Evolutionary conservation across 2,797 vertebrate species (phyloP).

Genomic region (Chromobotia macracanthus): DNA sequence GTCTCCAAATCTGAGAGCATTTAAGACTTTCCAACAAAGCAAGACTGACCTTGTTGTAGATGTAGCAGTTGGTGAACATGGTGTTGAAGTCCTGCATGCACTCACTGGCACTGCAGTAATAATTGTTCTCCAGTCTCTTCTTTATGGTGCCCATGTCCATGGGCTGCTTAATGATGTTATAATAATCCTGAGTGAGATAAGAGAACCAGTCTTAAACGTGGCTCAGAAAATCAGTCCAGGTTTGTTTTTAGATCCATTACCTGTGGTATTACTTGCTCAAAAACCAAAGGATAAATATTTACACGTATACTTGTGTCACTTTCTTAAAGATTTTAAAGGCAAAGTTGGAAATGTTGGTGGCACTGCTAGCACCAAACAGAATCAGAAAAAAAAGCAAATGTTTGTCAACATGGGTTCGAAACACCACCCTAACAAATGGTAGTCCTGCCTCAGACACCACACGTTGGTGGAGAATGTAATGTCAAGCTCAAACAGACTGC

Average conservation of each 20-base stretch:
- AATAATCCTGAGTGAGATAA: conserved; percentile 82
- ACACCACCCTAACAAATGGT: too few species aligned
- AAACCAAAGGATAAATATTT: too few species aligned
- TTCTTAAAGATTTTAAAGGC: too few species aligned
- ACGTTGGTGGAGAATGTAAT: too few species aligned
- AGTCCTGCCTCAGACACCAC: too few species aligned
- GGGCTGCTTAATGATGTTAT: conserved; percentile 94
- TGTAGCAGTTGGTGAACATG: conserved; percentile 98
- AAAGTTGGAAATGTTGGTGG: too few species aligned
- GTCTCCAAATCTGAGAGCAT: too few species aligned
- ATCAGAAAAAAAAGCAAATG: too few species aligned
- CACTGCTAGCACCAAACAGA: too few species aligned
- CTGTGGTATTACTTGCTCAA: neutral
- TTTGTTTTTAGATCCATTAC: neutral
- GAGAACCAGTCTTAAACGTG: neutral
- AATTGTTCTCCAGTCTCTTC: conserved; percentile 89
- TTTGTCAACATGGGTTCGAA: too few species aligned
- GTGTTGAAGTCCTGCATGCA: conserved; percentile 98
- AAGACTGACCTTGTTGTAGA: conserved; percentile 90
- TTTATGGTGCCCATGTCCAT: conserved; percentile 98
- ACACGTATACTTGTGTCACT: too few species aligned
- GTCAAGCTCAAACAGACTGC: conserved; percentile 46
- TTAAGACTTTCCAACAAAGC: too few species aligned
- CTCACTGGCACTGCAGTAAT: conserved; percentile 87
- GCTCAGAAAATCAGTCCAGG: neutral